Evolutionary conservation across 2,888 invertebrate genomes (phyloP).

Genomic region (Sphecodes monilicornis): DNA sequence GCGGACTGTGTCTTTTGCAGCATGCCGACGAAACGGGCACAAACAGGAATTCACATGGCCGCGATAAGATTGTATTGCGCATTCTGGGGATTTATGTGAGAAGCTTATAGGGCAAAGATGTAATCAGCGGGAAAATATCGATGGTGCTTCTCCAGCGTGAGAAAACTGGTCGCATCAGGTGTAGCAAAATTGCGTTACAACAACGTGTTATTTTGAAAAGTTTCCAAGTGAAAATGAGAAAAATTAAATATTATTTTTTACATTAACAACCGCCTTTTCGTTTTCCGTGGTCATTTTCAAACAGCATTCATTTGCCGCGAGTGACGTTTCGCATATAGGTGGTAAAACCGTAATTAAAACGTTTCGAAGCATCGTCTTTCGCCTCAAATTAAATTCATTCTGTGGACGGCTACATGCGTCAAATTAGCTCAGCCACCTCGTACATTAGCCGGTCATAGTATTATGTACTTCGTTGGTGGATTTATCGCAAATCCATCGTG

Average conservation of each 20-base stretch:
- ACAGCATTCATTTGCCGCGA: not conserved
- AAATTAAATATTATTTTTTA: not conserved
- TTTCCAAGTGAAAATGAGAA: not conserved
- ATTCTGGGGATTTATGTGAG: slow-evolving; percentile 64
- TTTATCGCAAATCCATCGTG: slow-evolving; percentile 56
- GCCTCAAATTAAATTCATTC: slow-evolving; percentile 27
- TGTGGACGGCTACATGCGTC: slow-evolving; percentile 28
- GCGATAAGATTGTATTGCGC: slow-evolving; percentile 63
- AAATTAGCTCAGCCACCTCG: slow-evolving; percentile 37
- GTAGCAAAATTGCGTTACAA: not conserved
- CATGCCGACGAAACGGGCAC: slow-evolving; percentile 42
- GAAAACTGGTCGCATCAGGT: too few relatives aligned
- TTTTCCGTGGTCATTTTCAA: not conserved
- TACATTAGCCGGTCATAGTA: slow-evolving; percentile 40
- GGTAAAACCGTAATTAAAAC: slow-evolving; percentile 7
- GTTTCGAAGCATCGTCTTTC: not conserved
- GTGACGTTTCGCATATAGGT: not conserved
- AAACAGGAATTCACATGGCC: slow-evolving; percentile 35
- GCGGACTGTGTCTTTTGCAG: slow-evolving; percentile 45
- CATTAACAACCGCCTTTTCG: not conserved
- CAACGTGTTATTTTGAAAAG: not conserved
- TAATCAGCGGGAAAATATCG: slow-evolving; percentile 20
- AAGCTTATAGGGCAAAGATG: slow-evolving; percentile 55
- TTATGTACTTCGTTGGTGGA: slow-evolving; percentile 42
- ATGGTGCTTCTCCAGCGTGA: not conserved